Evolutionary conservation across 2,797 vertebrate species (phyloP).

Genomic region (Silurus lanzhouensis): DNA sequence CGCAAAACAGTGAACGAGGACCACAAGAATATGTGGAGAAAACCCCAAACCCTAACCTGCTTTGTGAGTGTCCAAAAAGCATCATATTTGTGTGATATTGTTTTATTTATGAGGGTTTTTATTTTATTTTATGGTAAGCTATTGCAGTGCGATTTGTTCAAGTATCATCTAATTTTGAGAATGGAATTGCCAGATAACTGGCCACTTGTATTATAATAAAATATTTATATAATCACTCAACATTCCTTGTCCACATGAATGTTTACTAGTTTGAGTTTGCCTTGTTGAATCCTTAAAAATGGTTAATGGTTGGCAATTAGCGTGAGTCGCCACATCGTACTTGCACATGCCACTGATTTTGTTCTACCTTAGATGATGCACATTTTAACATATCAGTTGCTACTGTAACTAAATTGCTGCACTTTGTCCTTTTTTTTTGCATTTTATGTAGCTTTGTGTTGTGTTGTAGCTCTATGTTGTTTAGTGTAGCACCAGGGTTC

Average conservation of each 20-base stretch:
- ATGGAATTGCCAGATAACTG: not conserved
- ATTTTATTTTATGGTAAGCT: not conserved
- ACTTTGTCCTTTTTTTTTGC: no score
- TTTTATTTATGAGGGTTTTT: not conserved
- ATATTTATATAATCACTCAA: not conserved
- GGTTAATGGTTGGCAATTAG: not conserved
- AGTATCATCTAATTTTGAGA: not conserved
- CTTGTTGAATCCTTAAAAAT: not conserved
- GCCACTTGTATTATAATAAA: not conserved
- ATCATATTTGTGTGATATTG: not conserved
- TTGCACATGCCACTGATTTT: not conserved
- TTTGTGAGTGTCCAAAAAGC: slow-evolving; percentile 78
- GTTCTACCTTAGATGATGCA: not conserved
- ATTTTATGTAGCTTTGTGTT: no score
- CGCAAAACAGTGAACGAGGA: slow-evolving; percentile 88
- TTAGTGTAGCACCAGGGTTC: no score
- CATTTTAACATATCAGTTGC: not conserved
- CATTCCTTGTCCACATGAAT: not conserved
- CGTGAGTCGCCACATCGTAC: not conserved
- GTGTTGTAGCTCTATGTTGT: no score
- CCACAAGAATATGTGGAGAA: slow-evolving; percentile 98
- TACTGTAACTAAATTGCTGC: not conserved
- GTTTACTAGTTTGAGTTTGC: not conserved
- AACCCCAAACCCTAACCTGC: slow-evolving; percentile 91
- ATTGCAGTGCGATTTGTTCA: not conserved